Base-by-base conservation (phyloP, 2,113 vertebrate genomes). In the Aegypius monachus region DNA sequence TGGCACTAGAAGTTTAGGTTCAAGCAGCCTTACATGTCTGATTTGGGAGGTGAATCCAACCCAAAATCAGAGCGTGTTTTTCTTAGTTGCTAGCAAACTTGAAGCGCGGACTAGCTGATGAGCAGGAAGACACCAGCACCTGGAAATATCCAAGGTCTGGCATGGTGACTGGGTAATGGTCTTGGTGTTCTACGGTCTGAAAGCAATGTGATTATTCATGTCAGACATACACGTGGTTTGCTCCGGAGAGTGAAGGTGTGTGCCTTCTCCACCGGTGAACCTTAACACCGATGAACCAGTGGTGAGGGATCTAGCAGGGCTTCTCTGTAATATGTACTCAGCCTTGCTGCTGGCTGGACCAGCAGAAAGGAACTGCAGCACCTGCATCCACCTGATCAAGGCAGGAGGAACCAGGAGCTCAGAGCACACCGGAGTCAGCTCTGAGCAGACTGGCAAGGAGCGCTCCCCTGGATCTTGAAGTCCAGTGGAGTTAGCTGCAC, bases 371-470 rank as follows among this genome's bases (percentile, higher is more conserved):
- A 42, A 12, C 19, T 27, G 19, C 20, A 65, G 20, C 11, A 55
- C 11, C 22, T 65, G 36, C 55, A 48, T 21, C n/a, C 18, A 7
- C 36, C 25, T 45, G 32, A 17, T 13, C 15, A 42, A 81, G 26
- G 36, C 26, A 84, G 43, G 6, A 85, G 21, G 73, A 93, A 12
- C 16, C 0, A 1, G 15, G 26, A 86, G 3, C 45, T 40, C 27
- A 1, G 6, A 71, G 22, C 0, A 0, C 4, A 4, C 21, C 10
- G 12, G 14, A 55, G 19, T 8, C 43, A 47, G 13, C 48, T 68
- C 36, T 42, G 68, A 59, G 21, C 27, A 52, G 31, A 10, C 34
- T 40, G 16, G 16, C 42, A 70, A n/a, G 31, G 2, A 61, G 26
- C 13, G 42, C 8, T 66, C 5, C 52, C 17, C 21, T 59, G 15